Percentiles rank a stretch among this genome's conserved stretches.
phyloP scores from a whole-genome alignment of 2,113 vertebrate species.

The Symphodus melops region DNA sequence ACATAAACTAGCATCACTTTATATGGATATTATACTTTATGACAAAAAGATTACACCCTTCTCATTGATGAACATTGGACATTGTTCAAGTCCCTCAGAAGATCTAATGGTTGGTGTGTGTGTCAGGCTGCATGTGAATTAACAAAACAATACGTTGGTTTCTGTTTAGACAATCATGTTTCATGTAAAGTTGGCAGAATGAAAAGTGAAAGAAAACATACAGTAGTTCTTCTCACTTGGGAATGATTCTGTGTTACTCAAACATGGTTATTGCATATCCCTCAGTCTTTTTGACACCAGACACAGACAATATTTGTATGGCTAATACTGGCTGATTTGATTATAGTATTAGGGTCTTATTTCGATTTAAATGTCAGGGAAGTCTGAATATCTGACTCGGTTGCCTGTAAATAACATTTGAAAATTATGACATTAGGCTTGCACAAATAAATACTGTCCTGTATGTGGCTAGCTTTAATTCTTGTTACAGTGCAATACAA shows the following conservation, averaged over 20 bases:
- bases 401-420: not conserved
- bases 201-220: not conserved
- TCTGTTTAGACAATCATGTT: not conserved
- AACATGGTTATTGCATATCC: not conserved
- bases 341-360: not conserved
- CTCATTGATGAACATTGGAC: not conserved
- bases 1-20: not conserved
- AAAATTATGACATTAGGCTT: not conserved
- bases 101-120: not conserved
- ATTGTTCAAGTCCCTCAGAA: not conserved
- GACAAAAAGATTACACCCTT: too few relatives aligned
- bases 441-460: too few relatives aligned
- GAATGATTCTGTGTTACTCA: not conserved
- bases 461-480: too few relatives aligned
- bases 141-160: not conserved
- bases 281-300: too few relatives aligned
- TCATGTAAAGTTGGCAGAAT: not conserved
- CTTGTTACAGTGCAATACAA: too few relatives aligned
- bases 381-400: too few relatives aligned
- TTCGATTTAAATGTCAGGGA: not conserved
- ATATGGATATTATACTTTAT: not conserved
- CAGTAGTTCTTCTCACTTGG: too few relatives aligned
- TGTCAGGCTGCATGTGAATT: too few relatives aligned
- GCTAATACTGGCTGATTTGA: not conserved
- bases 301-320: not conserved